A percentile compares a stretch with the other conserved stretches of the same genome.
Conservation (phyloP, 2,888 invertebrate species). For the Netelia fuscicornis region DNA sequence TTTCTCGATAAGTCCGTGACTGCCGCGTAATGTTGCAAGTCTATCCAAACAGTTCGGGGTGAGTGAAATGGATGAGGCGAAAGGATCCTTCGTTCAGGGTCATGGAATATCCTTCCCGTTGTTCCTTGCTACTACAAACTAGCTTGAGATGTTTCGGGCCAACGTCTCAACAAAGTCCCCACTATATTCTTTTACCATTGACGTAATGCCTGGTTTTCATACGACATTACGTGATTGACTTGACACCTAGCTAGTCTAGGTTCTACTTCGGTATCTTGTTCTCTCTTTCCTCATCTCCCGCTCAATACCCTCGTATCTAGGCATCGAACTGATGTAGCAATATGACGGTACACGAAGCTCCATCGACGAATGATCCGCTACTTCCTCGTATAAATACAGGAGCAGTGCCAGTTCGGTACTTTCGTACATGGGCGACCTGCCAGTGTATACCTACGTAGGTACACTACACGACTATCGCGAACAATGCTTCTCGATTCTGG, state of each 20-base stretch:
- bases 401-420: slow-evolving; percentile 14
- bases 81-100: slow-evolving; percentile 40
- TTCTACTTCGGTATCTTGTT: slow-evolving; percentile 31
- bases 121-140: slow-evolving; percentile 29
- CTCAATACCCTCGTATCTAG: slow-evolving; percentile 25
- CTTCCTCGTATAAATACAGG: slow-evolving; percentile 1
- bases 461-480: slow-evolving; percentile 65
- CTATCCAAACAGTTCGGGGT: slow-evolving; percentile 42
- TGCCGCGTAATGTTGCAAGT: slow-evolving; percentile 52
- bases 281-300: slow-evolving; percentile 6
- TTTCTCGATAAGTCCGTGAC: slow-evolving; percentile 15
- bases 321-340: slow-evolving; percentile 51
- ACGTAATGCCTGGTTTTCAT: slow-evolving; percentile 48
- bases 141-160: slow-evolving; percentile 27
- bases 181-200: slow-evolving; percentile 3
- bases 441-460: slow-evolving; percentile 26
- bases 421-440: slow-evolving; percentile 19
- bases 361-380: slow-evolving; percentile 42
- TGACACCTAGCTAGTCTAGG: slow-evolving; percentile 53
- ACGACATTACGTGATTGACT: slow-evolving; percentile 58
- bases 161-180: slow-evolving; percentile 12
- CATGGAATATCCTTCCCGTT: slow-evolving; percentile 21
- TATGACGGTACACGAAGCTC: slow-evolving; percentile 47
- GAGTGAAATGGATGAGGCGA: slow-evolving; percentile 19
- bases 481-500: slow-evolving; percentile 73